Conservation (phyloP, 2,113 vertebrate species). For the Laticauda laticaudata region DNA sequence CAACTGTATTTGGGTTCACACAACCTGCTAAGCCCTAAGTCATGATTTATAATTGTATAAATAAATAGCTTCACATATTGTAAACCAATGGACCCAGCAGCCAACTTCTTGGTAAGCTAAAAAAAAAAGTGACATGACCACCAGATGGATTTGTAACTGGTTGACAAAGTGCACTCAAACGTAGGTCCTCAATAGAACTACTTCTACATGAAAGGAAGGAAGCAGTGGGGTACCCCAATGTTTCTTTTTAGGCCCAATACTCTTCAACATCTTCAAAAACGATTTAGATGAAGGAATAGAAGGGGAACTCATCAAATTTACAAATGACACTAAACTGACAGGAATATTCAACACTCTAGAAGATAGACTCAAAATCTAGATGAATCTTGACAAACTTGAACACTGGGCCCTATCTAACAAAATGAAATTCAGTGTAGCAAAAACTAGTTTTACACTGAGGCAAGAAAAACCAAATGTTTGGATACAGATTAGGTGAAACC, state of each 20-base stretch:
- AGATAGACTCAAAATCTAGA: background rate
- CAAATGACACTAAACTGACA: background rate
- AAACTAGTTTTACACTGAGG: background rate
- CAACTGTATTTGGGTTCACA: background rate
- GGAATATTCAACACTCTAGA: background rate
- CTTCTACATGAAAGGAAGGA: background rate
- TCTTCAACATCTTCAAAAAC: background rate
- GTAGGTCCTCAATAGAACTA: no score
- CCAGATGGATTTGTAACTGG: background rate
- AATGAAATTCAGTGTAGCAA: background rate
- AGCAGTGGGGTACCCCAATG: background rate
- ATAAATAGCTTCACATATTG: background rate
- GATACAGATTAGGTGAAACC: background rate
- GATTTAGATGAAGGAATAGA: background rate
- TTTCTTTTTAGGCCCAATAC: background rate
- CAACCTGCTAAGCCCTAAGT: background rate
- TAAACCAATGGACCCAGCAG: background rate
- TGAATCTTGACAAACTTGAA: background rate
- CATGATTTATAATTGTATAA: background rate
- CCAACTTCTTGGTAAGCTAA: background rate
- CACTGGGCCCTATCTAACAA: background rate
- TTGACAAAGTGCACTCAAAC: background rate
- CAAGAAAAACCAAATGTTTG: background rate
- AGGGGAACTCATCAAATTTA: background rate
- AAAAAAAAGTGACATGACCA: background rate